These are phyloP conservation scores for Burhinus bistriatus DNA, from an alignment of 2,113 vertebrate species.

Conservation along the genomic window DNA sequence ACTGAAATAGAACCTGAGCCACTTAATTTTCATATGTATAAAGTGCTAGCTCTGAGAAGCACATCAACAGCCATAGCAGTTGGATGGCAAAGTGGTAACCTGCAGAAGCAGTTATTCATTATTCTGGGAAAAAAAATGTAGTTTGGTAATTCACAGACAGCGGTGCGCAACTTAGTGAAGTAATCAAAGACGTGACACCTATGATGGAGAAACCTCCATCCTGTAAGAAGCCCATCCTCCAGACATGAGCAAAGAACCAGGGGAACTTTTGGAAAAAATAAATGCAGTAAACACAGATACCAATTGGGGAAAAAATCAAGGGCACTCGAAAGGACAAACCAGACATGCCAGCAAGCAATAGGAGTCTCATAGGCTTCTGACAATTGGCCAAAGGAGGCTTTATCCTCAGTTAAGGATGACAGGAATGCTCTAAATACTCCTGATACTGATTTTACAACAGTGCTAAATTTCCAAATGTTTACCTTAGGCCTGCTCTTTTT, in stretches of 20 bases:
- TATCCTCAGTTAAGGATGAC: neutral
- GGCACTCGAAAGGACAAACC: neutral
- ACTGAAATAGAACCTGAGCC: neutral
- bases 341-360: neutral
- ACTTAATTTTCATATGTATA: neutral
- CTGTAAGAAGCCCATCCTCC: neutral
- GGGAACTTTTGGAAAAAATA: neutral
- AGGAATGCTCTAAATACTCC: neutral
- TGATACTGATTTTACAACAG: neutral
- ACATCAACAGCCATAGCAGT: neutral
- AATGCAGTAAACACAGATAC: neutral
- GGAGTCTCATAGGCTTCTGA: neutral
- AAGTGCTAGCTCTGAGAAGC: neutral
- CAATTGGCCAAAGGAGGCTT: neutral
- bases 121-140: neutral
- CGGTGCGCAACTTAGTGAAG: accelerated
- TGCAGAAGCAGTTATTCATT: neutral
- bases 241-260: neutral
- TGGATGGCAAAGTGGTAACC: neutral
- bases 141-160: neutral
- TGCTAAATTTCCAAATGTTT: neutral
- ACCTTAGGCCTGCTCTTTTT: neutral
- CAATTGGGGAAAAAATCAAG: neutral
- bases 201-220: neutral
- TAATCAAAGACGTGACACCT: neutral